phyloP scores from a whole-genome alignment of 2,113 vertebrate genomes.

The Dendrocopos noguchii region DNA sequence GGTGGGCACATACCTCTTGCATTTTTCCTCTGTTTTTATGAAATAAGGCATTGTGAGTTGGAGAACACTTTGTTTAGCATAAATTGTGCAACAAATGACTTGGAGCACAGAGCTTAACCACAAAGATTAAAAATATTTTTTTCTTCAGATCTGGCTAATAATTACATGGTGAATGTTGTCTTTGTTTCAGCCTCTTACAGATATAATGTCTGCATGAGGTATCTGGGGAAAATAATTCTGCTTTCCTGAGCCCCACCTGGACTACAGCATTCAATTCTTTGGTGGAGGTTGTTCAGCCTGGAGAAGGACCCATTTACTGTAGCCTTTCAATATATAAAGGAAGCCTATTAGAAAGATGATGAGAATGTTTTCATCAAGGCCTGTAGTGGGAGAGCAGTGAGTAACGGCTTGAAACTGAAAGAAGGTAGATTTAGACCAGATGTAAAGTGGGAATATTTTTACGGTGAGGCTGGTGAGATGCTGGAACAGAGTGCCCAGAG shows the following conservation, averaged over 20 bases:
- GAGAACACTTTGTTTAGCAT: not conserved
- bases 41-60: not conserved
- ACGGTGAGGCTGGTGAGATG: not conserved
- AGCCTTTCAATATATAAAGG: not conserved
- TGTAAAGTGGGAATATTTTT: not conserved
- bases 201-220: not conserved
- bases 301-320: not conserved
- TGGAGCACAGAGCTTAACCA: not conserved
- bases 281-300: not conserved
- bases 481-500: not conserved
- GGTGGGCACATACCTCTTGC: not conserved
- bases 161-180: not conserved
- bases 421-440: not conserved
- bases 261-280: not conserved
- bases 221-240: not conserved
- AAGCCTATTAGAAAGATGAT: not conserved
- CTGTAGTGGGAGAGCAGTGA: not conserved
- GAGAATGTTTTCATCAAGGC: not conserved
- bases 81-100: not conserved
- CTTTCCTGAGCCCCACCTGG: not conserved
- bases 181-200: not conserved
- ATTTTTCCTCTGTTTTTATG: not conserved
- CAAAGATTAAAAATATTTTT: not conserved
- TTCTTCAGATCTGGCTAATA: not conserved
- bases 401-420: not conserved